Percentiles rank a stretch among this genome's conserved stretches.
phyloP scores from a whole-genome alignment of 2,888 invertebrate species.

The Polyommatus iphigenia region DNA sequence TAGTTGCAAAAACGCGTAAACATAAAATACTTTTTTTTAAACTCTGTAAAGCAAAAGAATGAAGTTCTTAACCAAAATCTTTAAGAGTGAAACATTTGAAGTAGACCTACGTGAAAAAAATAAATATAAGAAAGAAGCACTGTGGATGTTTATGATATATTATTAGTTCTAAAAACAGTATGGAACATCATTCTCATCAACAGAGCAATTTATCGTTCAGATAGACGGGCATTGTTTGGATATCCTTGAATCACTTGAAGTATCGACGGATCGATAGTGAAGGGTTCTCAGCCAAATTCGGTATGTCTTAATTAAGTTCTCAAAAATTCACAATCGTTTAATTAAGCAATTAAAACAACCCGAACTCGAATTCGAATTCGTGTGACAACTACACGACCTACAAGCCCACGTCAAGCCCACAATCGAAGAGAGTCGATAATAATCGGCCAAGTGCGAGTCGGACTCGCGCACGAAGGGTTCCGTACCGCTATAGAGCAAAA shows the following conservation, averaged over 20 bases:
- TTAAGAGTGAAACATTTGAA: background rate
- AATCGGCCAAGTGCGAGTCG: too few species aligned
- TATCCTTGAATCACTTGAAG: constrained; percentile 15
- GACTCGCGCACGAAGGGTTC: too few species aligned
- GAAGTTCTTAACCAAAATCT: too few species aligned
- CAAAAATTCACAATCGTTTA: constrained; percentile 4
- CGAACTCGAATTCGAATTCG: background rate
- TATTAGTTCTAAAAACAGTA: background rate
- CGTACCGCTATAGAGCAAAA: too few species aligned
- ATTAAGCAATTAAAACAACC: constrained; percentile 21
- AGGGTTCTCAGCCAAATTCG: constrained; percentile 7
- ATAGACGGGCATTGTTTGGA: constrained; percentile 1
- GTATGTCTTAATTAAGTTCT: constrained; percentile 15
- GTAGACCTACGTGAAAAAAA: too few species aligned
- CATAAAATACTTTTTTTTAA: too few species aligned
- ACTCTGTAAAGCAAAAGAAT: too few species aligned
- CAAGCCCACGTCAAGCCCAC: background rate
- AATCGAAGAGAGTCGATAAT: background rate
- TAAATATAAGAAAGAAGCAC: background rate
- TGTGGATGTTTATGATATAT: background rate
- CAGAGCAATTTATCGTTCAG: background rate
- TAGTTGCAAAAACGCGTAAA: too few species aligned
- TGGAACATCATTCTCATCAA: constrained; percentile 7
- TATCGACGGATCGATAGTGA: constrained; percentile 17
- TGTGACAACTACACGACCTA: background rate